Base-by-base conservation (phyloP, 2,113 vertebrate species). In the Perca flavescens region DNA sequence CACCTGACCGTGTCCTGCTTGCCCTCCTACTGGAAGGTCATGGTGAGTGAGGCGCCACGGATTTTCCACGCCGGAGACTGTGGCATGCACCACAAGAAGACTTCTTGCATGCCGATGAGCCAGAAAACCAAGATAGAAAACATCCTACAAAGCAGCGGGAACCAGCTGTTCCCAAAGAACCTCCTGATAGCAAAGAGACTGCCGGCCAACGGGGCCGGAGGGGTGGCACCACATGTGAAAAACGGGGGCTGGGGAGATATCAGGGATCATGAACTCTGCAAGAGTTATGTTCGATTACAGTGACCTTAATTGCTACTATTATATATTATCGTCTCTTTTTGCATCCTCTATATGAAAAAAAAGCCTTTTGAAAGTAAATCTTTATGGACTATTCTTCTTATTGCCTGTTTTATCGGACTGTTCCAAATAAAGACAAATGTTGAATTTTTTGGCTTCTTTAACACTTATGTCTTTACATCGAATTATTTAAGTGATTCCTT, bases 191-290 rank as follows among this genome's bases (percentile, higher is more conserved):
- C 96, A 78, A 97, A 97, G 91, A 96, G 96, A 92, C 96, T 97
- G 93, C 94, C 96, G 34, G 93, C 95, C 83, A 95, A 94, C 15
- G 96, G 97, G 34, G 88, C 95, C 80, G 96, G 94, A 68, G 96
- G 97, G 14, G 85, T 98, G 71, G 96, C 97, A 61, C 97, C 98
- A n/a, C 97, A 98, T 15, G 98, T 98, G 40, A 99, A 99, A 88
- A 99, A 99, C 16, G 98, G 98, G 36, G 98, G 98, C 0, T 99
- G 98, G 98, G 98, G 98, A 17, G 98, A 99, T 77, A 99, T 99
- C 90, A 97, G 98, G 95, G 98, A 99, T 94, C 98, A 99, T 46
- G 98, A 99, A 95, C 97, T 99, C 92, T 99, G 98, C 93, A 99
- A 98, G 94, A 99, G 97, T 86, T 99, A 99, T 81, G 96, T 96